Percentiles rank a stretch among this genome's conserved stretches.
Conservation (phyloP, 2,888 invertebrate species). For the Agrypnus murinus region DNA sequence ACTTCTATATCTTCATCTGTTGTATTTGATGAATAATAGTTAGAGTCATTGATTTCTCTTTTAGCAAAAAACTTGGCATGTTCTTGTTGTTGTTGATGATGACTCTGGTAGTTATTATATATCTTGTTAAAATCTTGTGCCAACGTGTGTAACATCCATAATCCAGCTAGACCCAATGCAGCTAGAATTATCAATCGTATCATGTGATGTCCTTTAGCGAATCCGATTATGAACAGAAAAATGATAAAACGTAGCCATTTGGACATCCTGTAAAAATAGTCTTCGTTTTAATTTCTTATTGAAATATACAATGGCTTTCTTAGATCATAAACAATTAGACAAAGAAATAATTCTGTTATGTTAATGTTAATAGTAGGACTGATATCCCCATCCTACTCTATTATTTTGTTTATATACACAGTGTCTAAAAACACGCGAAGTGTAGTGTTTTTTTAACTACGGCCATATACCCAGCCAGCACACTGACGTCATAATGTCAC, state of each 20-base stretch:
- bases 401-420: too few species aligned
- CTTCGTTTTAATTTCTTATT: too few species aligned
- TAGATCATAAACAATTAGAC: too few species aligned
- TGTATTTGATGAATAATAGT: neutral
- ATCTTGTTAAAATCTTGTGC: conserved; percentile 70
- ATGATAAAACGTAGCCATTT: conserved; percentile 56
- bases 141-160: conserved; percentile 71
- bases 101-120: conserved; percentile 32
- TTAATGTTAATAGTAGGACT: too few species aligned
- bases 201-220: conserved; percentile 68
- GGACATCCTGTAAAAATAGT: conserved; percentile 50
- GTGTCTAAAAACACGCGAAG: too few species aligned
- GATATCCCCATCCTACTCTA: too few species aligned
- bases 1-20: neutral
- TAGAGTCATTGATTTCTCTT: conserved; percentile 35
- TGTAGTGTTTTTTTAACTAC: too few species aligned
- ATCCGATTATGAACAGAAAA: conserved; percentile 58
- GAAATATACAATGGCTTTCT: too few species aligned
- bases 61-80: conserved; percentile 31
- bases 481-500: too few species aligned
- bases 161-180: conserved; percentile 69
- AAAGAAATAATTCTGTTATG: too few species aligned
- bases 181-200: conserved; percentile 69
- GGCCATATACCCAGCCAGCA: too few species aligned
- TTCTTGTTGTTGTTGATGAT: neutral